Base-by-base conservation (phyloP, 2,888 invertebrate genomes). In the Odiellus spinosus region DNA sequence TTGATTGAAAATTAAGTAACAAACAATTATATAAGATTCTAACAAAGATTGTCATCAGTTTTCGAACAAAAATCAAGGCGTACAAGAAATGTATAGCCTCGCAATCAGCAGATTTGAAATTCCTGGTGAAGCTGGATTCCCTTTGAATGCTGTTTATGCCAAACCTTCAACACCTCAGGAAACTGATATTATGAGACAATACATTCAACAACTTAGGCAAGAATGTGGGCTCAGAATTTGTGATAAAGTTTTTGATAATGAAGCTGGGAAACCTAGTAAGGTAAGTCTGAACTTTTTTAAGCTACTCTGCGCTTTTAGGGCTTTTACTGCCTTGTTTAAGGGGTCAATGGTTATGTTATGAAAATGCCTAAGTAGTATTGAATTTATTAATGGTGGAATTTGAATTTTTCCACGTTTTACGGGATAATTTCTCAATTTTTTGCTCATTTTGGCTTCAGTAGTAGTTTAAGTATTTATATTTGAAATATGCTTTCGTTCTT, bases 241-340 rank as follows among this genome's bases (percentile, higher is more conserved):
- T 64, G 93, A 95, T 50, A 85, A 82, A 69, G 96, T 86, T 2
- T 95, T 88, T 67, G 79, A 78, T 40, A 75, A 78, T 11, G 84
- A 84, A 54, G 87, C 87, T 64, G 91, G 90, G 6, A 91, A 90
- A 62, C 93, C 96, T 8, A 90, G 86, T 64, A 98, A 98, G 64
- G 71, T 70, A 55, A 47, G 54, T 47, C 11, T 34, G 12, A 34
- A 15, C 11, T 46, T 45, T 44, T 3, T 34, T 14, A 44, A 38
- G 15, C 17, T 36, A 14, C 21, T 6, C 12, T 42, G 26, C 3
- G 18, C n/a, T 3, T n/a, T 42, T 20, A 17, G 11, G 2, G n/a
- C 14, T 35, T 35, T 35, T 35, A 35, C 2, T n/a, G 14, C 11
- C 34, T n/a, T 12, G 4, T 35, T 35, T n/a, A 2, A 14, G 3